Conservation (phyloP, 2,797 vertebrate genomes). For the Crenichthys baileyi region DNA sequence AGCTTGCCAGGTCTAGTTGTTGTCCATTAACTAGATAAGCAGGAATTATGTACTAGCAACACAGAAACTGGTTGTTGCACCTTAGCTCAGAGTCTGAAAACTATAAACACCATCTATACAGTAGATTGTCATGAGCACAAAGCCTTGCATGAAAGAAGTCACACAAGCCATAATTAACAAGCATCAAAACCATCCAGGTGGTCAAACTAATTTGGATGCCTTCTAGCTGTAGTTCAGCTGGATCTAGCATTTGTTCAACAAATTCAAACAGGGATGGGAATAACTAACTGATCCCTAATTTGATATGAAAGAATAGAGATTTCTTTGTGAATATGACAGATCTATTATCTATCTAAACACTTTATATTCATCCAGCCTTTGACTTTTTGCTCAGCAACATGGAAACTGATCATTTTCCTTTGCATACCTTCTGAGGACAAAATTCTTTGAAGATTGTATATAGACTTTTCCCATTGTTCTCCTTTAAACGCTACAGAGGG, state of each 20-base stretch:
- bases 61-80: too few species aligned
- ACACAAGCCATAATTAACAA: background rate
- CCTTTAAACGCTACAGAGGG: background rate
- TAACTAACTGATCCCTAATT: background rate
- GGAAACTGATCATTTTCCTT: background rate
- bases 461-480: background rate
- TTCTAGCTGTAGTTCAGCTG: background rate
- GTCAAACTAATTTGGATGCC: background rate
- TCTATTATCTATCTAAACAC: background rate
- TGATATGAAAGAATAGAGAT: background rate
- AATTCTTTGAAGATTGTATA: constrained; percentile 8
- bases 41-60: too few species aligned
- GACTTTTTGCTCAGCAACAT: background rate
- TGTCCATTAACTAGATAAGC: too few species aligned
- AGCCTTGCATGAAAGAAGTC: background rate
- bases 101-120: background rate
- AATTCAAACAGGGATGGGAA: background rate
- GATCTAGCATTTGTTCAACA: background rate
- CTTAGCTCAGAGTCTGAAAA: too few species aligned
- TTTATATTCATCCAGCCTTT: background rate
- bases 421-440: background rate
- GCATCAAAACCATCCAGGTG: background rate
- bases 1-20: too few species aligned
- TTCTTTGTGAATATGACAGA: constrained; percentile 2
- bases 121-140: background rate